Evolutionary conservation across 2,113 vertebrate genomes (phyloP).

Genomic region (Python bivittatus): DNA sequence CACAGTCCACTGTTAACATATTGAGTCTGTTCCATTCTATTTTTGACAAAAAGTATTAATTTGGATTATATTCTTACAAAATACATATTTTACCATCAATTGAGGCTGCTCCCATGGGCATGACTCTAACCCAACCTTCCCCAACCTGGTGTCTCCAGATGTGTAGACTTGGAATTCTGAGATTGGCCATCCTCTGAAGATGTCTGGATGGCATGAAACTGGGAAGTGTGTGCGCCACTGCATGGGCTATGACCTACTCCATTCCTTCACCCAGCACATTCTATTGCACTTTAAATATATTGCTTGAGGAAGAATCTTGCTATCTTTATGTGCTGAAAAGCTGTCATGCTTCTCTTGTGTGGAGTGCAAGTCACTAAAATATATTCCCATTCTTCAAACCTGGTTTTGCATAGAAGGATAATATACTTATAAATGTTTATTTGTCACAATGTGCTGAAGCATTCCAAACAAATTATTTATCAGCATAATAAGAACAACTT

Average conservation of each 20-base stretch:
- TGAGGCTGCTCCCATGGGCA: background rate
- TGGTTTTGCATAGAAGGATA: slow-evolving; percentile 34
- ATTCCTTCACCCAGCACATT: background rate
- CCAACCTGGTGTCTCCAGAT: background rate
- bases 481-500: slow-evolving; percentile 32
- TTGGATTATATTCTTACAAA: background rate
- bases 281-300: background rate
- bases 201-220: background rate
- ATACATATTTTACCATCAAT: background rate
- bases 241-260: background rate
- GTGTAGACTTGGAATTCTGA: background rate
- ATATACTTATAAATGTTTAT: slow-evolving; percentile 52
- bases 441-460: slow-evolving; percentile 34
- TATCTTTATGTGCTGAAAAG: slow-evolving; percentile 4
- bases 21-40: background rate
- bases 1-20: background rate
- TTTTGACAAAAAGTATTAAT: background rate
- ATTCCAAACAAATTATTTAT: slow-evolving; percentile 53
- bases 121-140: background rate
- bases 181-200: background rate
- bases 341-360: slow-evolving; percentile 18
- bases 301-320: slow-evolving; percentile 20
- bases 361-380: slow-evolving; percentile 37
- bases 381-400: slow-evolving; percentile 19
- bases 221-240: background rate